Evolutionary conservation across 2,113 vertebrate species (phyloP).

Genomic region (Ariopsis seemanni): DNA sequence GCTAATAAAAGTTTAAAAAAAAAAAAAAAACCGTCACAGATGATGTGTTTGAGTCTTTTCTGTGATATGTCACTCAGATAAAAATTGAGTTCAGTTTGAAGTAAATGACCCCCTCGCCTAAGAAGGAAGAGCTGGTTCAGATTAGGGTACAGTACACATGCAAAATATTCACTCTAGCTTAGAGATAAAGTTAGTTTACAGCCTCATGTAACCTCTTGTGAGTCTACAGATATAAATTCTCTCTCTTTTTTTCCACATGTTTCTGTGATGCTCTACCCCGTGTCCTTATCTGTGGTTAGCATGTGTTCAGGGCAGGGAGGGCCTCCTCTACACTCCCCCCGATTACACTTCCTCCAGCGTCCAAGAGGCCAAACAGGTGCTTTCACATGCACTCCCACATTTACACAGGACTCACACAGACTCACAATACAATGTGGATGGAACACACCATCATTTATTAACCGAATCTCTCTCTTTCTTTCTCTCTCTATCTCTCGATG

Average conservation of each 20-base stretch:
- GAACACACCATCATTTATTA: neutral
- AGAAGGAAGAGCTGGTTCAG: neutral
- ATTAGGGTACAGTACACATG: neutral
- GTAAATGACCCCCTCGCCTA: neutral
- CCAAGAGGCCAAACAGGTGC: slow-evolving; percentile 20
- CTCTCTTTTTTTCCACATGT: neutral
- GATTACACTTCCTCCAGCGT: slow-evolving; percentile 5
- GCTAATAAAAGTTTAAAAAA: neutral
- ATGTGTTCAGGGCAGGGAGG: slow-evolving; percentile 19
- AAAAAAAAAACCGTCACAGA: neutral
- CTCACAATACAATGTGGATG: neutral
- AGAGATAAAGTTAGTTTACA: neutral
- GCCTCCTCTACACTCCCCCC: neutral
- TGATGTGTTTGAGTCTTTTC: neutral
- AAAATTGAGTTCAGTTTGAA: neutral
- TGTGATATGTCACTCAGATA: neutral
- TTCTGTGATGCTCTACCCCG: slow-evolving; percentile 9
- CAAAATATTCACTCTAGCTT: neutral
- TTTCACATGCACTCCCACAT: neutral
- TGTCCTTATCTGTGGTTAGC: slow-evolving; percentile 47
- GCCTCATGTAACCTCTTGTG: neutral
- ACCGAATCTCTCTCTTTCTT: neutral
- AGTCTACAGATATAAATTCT: neutral
- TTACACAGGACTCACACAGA: neutral
- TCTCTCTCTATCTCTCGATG: neutral